Base-by-base conservation (phyloP, 2,113 vertebrate species). In the Triplophysa dalaica region DNA sequence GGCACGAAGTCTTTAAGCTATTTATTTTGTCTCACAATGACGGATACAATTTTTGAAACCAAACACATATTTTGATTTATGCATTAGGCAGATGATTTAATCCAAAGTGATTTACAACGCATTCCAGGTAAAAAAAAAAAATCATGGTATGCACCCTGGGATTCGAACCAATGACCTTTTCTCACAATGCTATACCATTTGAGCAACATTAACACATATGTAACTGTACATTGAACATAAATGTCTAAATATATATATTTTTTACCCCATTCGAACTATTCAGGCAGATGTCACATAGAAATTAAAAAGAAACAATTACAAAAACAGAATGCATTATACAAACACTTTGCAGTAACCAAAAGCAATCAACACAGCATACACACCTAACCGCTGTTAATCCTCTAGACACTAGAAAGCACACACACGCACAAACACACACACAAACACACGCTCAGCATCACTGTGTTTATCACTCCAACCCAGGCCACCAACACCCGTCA, bases 401-500 rank as follows among this genome's bases (percentile, higher is more conserved):
- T 87, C 91, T 82, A 92, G 89, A 92, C 92, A 91, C 88, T 84
- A 85, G 74, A 85, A 84, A 69, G 70, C 70, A 82, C 85, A 82
- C 79, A 87, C 74, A 87, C 70, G 86, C 78, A 81, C 81, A 87
- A 63, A 78, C 62, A 80, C 19, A 74, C 43, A 78, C 33, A 82
- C 26, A 77, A 62, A 85, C 81, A 84, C 87, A 90, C 67, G 88
- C 85, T 84, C 84, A 88, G 89, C 89, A 86, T 90, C 90, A 91
- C 90, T 89, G 89, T 90, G 90, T 91, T 93, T 92, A 94, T 93
- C 91, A 92, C 90, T 89, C 88, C 87, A 87, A 89, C 89, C 89
- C 92, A 93, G 91, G 90, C 91, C 89, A 88, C 88, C 89, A 90
- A 91, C 90, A 92, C 90, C 92, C 90, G 91, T 92, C 91, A 92